Conservation (phyloP, 1,140 invertebrate genomes). For the Lanistes nyassanus region DNA sequence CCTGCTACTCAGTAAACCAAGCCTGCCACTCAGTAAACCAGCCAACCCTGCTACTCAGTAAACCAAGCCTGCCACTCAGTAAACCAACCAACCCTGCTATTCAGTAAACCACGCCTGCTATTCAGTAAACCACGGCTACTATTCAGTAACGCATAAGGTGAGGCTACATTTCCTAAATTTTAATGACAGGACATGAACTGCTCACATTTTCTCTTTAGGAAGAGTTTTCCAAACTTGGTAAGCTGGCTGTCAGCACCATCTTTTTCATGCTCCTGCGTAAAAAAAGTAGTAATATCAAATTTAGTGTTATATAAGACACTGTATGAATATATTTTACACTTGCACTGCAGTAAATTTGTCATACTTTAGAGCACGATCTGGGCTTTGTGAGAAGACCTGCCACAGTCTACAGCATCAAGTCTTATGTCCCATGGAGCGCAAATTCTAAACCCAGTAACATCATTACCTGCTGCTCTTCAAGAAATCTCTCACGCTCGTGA, state of each 20-base stretch:
- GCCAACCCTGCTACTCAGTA: too few species aligned
- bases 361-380: too few species aligned
- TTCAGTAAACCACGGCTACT: background rate
- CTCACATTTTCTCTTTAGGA: slow-evolving; percentile 52
- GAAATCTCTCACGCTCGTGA: slow-evolving; percentile 64
- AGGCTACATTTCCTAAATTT: background rate
- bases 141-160: background rate
- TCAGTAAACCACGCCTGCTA: too few species aligned
- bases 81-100: too few species aligned
- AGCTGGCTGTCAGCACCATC: slow-evolving; percentile 50
- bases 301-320: too few species aligned
- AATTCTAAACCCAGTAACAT: background rate
- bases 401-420: background rate
- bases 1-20: too few species aligned
- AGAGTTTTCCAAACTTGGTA: slow-evolving; percentile 52
- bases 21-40: too few species aligned
- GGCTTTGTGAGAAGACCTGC: background rate
- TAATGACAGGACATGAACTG: too few species aligned
- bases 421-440: background rate
- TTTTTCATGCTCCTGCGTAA: slow-evolving; percentile 1
- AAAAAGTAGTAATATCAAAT: too few species aligned
- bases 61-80: too few species aligned
- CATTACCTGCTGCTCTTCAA: slow-evolving; percentile 60
- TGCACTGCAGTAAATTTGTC: too few species aligned
- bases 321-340: too few species aligned